A percentile compares a stretch with the other conserved stretches of the same genome.
These are phyloP conservation scores for Drosophila prolongata DNA, from an alignment of 2,888 invertebrate species.

Conservation along the genomic window DNA sequence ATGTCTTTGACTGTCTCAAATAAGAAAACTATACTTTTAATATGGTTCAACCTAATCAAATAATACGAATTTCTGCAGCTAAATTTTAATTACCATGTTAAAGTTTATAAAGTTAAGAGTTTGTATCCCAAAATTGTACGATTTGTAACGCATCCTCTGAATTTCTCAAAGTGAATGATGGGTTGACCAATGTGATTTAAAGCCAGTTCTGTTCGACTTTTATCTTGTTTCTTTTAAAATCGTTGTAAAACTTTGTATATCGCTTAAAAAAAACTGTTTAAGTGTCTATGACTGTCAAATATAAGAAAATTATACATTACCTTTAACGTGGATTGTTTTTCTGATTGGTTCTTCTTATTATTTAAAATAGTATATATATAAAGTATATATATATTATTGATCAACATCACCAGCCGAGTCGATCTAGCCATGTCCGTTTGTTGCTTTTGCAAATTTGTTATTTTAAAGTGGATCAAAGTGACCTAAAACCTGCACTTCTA, in stretches of 20 bases:
- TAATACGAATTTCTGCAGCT: constrained; percentile 14
- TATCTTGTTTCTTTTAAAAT: constrained; percentile 4
- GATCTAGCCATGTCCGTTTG: too few species aligned
- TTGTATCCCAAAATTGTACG: not conserved
- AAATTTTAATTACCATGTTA: not conserved
- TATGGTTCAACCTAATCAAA: constrained; percentile 7
- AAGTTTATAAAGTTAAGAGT: not conserved
- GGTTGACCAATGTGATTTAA: constrained; percentile 10
- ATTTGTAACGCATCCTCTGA: too few species aligned
- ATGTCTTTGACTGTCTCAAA: constrained; percentile 11
- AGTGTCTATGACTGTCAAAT: constrained; percentile 30
- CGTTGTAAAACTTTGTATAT: constrained; percentile 13
- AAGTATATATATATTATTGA: too few species aligned
- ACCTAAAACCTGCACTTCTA: too few species aligned
- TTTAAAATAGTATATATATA: too few species aligned
- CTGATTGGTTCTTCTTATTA: not conserved
- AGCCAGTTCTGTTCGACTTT: constrained; percentile 13
- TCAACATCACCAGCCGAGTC: too few species aligned
- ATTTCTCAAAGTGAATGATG: too few species aligned
- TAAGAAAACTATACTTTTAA: not conserved
- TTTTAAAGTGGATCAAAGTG: too few species aligned
- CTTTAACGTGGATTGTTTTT: not conserved
- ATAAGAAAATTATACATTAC: constrained; percentile 17
- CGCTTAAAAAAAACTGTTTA: constrained; percentile 3
- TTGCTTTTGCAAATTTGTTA: too few species aligned